phyloP scores from a whole-genome alignment of 2,888 invertebrate genomes.

The Acanthacorydalis orientalis region DNA sequence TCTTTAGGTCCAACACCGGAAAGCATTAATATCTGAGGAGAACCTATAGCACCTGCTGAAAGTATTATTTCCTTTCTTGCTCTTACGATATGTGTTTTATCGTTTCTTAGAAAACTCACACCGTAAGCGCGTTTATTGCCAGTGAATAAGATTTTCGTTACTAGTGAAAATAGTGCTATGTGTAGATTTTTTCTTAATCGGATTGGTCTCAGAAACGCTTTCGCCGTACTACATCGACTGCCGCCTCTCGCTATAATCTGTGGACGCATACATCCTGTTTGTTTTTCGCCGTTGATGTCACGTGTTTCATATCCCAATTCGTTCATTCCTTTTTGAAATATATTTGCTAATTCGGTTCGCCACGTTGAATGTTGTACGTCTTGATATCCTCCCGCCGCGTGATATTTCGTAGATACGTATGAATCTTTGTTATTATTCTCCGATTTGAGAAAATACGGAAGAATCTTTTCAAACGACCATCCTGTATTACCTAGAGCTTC shows the following conservation, averaged over 20 bases:
- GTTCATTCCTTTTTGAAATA: not conserved
- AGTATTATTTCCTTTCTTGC: conserved; percentile 32
- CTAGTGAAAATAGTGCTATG: not conserved
- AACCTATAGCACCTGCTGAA: conserved; percentile 36
- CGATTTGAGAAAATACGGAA: conserved; percentile 1
- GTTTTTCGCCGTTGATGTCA: not conserved
- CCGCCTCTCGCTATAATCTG: not conserved
- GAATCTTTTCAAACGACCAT: conserved; percentile 6
- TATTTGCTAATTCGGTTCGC: too few species aligned
- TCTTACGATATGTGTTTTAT: conserved; percentile 6
- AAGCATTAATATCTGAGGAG: conserved; percentile 38
- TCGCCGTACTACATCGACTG: not conserved
- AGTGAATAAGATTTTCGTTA: not conserved
- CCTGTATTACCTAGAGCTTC: conserved; percentile 2
- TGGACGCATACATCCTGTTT: not conserved
- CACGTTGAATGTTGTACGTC: not conserved
- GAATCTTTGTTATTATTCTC: not conserved
- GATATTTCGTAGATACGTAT: not conserved
- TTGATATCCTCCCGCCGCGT: not conserved
- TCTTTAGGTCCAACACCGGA: conserved; percentile 9
- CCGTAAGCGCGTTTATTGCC: not conserved
- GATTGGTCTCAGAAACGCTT: not conserved
- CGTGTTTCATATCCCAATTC: not conserved
- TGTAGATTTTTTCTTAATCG: not conserved
- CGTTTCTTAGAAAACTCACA: not conserved